A percentile compares a stretch with the other conserved stretches of the same genome.
phyloP scores from a whole-genome alignment of 2,888 invertebrate genomes.

The Pterostichus madidus region DNA sequence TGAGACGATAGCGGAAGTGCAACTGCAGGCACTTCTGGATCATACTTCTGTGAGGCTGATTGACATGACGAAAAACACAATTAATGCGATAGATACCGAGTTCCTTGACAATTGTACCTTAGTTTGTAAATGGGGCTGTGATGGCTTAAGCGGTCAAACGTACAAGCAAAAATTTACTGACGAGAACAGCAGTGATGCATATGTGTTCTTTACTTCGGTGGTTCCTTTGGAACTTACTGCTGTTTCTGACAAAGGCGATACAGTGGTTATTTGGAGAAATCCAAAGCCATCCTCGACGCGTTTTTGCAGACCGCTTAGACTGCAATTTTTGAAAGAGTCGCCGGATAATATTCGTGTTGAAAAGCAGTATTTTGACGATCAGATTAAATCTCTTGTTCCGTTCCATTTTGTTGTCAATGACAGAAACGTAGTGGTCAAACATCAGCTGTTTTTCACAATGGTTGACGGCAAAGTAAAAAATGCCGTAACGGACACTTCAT shows the following conservation, averaged over 20 bases:
- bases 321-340: slow-evolving; percentile 33
- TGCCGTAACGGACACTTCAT: slow-evolving; percentile 20
- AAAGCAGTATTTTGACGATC: slow-evolving; percentile 54
- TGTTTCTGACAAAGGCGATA: slow-evolving; percentile 27
- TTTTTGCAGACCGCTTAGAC: slow-evolving; percentile 42
- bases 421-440: neutral
- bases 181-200: slow-evolving; percentile 54
- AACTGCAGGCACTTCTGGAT: slow-evolving; percentile 67
- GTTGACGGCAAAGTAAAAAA: slow-evolving; percentile 45
- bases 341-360: neutral
- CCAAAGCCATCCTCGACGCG: slow-evolving; percentile 62
- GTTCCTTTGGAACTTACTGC: slow-evolving; percentile 58
- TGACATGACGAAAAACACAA: slow-evolving; percentile 65
- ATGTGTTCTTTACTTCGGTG: slow-evolving; percentile 61
- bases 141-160: slow-evolving; percentile 59
- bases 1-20: slow-evolving; percentile 61
- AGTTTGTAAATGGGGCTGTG: slow-evolving; percentile 68
- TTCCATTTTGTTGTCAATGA: slow-evolving; percentile 8
- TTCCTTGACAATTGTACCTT: no score
- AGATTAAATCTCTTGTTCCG: slow-evolving; percentile 25
- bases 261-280: slow-evolving; percentile 65
- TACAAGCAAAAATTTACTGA: slow-evolving; percentile 65
- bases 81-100: slow-evolving; percentile 61
- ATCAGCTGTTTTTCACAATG: slow-evolving; percentile 36
- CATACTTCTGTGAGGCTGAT: slow-evolving; percentile 22